Evolutionary conservation across 1,140 invertebrate species (phyloP).

Genomic region (Dreissena polymorpha): DNA sequence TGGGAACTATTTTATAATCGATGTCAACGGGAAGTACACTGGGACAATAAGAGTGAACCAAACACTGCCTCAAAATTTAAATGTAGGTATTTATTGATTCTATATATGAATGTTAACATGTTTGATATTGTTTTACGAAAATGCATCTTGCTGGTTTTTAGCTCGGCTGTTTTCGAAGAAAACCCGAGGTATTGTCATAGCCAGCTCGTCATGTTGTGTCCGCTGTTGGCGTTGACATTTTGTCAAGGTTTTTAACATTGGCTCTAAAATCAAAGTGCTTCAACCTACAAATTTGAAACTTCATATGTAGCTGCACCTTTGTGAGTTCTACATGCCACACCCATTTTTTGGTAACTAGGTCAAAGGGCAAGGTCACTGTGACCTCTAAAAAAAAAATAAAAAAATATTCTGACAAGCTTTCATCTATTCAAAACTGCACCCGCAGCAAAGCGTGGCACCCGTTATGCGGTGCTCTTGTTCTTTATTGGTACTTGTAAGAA

Average conservation of each 20-base stretch:
- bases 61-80: conserved; percentile 71
- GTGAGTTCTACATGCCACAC: too few species aligned
- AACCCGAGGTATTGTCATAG: background rate
- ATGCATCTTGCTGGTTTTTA: background rate
- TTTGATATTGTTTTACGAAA: background rate
- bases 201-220: background rate
- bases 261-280: too few species aligned
- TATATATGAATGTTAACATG: background rate
- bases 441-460: too few species aligned
- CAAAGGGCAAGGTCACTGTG: too few species aligned
- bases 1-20: conserved; percentile 40
- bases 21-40: conserved; percentile 12
- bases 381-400: too few species aligned
- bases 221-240: background rate
- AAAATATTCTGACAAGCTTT: too few species aligned
- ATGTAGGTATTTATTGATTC: background rate
- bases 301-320: too few species aligned
- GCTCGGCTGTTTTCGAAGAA: too few species aligned
- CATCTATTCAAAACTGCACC: too few species aligned
- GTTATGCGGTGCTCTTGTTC: too few species aligned
- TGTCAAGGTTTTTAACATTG: background rate
- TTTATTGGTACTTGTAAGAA: background rate
- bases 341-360: too few species aligned
- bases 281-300: too few species aligned
- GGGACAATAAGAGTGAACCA: conserved; percentile 81